Evolutionary conservation across 1,140 invertebrate genomes (phyloP), one percentile per base, ranked within the genome.

Genomic region (Drepana arcuata): DNA sequence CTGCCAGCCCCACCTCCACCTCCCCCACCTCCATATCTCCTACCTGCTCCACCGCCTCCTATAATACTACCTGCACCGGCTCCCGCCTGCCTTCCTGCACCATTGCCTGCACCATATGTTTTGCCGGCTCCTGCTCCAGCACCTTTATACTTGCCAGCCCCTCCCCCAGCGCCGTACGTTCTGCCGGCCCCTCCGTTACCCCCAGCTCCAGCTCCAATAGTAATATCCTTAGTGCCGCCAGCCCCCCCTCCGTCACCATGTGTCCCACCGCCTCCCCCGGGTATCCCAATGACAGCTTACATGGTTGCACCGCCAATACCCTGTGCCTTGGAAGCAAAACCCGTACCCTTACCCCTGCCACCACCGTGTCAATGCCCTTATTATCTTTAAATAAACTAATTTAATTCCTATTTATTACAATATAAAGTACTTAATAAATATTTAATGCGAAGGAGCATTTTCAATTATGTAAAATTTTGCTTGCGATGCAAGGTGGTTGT

Each of bases 231-330:
- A 15, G 57, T 63, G 2, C 56, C 64, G 3, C 59, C 63, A 14
- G 24, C 55, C 13, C 38, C 55, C 5, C 57, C 53, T 2, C 41
- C 60, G 0, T 37, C 41, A 3, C 41, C 41, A 2, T 67, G 46
- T 18, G 12, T 41, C 0, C 48, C 56, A 1, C 45, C 60, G 0
- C 62, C 64, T 11, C 67, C 65, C 4, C 52, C 64, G 3, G 52
- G 65, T 2, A 30, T 67, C 0, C 62, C 68, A 2, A 74, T 78
- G 73, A 74, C 35, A 15, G 70, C 73, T 0, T 74, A 47, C 33
- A 66, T 73, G 66, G 60, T 74, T 0, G 52, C 68, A 14, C 45
- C 68, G n/a, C 66, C 68, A 1, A 49, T 74, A 5, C 70, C 73
- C 2, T 47, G 71, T 1, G 63, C 62, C 7, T 42, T 78, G 14